Base-by-base conservation (phyloP, 1,140 invertebrate genomes). In the Pachypeltis micranthus region DNA sequence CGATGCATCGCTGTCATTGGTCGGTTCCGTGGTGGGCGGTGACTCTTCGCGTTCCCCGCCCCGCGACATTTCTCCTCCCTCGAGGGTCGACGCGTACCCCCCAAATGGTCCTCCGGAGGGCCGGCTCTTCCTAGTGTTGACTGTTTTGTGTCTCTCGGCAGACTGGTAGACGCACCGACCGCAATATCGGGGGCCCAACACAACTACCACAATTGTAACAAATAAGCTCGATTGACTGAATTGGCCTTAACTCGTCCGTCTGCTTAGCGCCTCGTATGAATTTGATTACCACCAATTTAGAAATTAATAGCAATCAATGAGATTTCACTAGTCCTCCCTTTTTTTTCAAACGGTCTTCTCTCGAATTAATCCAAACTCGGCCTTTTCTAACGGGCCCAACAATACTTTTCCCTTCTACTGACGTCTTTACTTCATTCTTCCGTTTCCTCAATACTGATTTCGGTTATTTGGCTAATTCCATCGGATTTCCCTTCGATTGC, bases 251-350 rank as follows among this genome's bases (percentile, higher is more conserved):
- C 63, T 64, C 63, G 63, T 19, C 63, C n/a, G n/a, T 51, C 63
- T 64, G 63, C 63, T 64, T 64, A 64, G 58, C 63, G 63, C 63
- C 57, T 60, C 63, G 29, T 64, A 64, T 64, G 57, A 64, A 64
- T 64, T 64, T 64, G 63, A 64, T 64, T 64, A 64, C 47, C 57
- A 51, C 63, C 63, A 64, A 64, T 64, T 64, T 64, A 64, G 63
- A 64, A 64, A 64, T 64, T 64, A 64, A 64, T 64, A 64, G 28
- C 63, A 56, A 64, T 64, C 63, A 64, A 64, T 64, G 63, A 64
- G 56, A 51, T 51, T 51, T 51, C 47, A 51, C 47, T 51, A 14
- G 47, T 21, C 47, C 47, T 21, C 23, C 4, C 57, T 56, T 34
- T 62, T 23, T 61, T 61, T 23, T 14, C 34, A 27, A 28, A 26